Evolutionary conservation across 2,797 vertebrate species (phyloP).

Genomic region (Sylvilagus floridanus): DNA sequence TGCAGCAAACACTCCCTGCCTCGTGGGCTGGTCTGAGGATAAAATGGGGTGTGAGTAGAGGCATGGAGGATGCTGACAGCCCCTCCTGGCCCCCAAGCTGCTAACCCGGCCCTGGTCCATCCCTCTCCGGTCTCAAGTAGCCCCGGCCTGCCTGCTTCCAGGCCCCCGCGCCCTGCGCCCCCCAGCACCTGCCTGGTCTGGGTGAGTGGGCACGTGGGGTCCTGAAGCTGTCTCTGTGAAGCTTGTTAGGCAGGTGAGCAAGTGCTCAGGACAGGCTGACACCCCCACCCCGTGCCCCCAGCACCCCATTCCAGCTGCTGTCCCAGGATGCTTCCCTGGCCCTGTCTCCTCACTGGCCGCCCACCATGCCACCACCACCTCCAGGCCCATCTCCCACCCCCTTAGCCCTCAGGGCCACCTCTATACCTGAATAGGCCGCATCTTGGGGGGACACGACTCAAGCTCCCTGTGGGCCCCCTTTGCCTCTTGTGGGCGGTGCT

Average conservation of each 20-base stretch:
- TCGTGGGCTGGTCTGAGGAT: conserved; percentile 15
- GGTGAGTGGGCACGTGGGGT: fast-evolving
- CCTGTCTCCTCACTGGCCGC: neutral
- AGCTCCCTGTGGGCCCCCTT: conserved; percentile 87
- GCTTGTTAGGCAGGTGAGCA: neutral
- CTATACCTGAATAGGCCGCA: conserved; percentile 84
- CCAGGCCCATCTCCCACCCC: neutral
- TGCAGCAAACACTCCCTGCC: neutral
- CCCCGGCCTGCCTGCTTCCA: neutral
- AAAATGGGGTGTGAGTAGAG: neutral
- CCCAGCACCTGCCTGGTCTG: neutral
- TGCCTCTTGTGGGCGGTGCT: conserved; percentile 92
- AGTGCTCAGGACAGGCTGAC: neutral
- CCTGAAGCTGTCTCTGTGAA: neutral
- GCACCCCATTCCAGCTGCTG: neutral
- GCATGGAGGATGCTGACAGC: neutral
- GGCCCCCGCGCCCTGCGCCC: neutral
- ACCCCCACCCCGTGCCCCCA: neutral
- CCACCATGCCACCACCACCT: neutral
- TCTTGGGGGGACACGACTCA: conserved; percentile 81
- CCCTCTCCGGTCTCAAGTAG: neutral
- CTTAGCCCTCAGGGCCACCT: conserved; percentile 23
- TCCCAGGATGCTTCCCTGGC: conserved; percentile 8
- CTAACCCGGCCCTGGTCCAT: neutral
- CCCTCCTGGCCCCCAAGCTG: neutral